Conservation (phyloP, 2,797 vertebrate genomes). For the Sphaeramia orbicularis region DNA sequence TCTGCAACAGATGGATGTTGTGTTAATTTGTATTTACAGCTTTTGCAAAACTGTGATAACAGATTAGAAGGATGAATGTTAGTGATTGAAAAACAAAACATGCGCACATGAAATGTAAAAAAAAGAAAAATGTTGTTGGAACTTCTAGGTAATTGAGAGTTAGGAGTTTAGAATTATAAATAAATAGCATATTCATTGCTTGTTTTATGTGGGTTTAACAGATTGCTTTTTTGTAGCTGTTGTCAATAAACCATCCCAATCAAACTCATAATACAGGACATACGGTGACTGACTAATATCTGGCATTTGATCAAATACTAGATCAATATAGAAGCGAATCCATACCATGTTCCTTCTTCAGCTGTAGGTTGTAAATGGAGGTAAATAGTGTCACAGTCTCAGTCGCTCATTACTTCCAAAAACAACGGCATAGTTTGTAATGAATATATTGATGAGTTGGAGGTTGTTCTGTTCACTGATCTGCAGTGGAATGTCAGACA, state of each 20-base stretch:
- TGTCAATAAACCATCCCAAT: conserved; percentile 13
- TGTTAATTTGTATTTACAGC: no score
- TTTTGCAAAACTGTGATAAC: no score
- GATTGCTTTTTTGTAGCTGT: conserved; percentile 15
- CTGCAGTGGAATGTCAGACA: conserved; percentile 13
- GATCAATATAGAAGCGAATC: not conserved
- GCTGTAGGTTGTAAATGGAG: not conserved
- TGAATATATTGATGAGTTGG: conserved; percentile 20
- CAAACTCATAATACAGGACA: not conserved
- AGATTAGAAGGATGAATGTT: no score
- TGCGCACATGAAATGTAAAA: no score
- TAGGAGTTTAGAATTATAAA: not conserved
- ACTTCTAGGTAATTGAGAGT: not conserved
- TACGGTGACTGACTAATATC: not conserved
- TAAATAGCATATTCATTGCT: not conserved
- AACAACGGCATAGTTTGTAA: conserved; percentile 25
- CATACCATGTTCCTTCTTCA: not conserved
- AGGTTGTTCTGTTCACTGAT: conserved; percentile 39
- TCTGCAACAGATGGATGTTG: no score
- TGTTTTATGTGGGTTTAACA: conserved; percentile 5
- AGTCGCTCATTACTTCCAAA: conserved; percentile 31
- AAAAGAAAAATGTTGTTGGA: not conserved
- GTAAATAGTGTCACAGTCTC: no score
- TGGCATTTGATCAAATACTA: not conserved
- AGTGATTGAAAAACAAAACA: no score